Base-by-base conservation (phyloP, 2,888 invertebrate species). In the Aricia artaxerxes region DNA sequence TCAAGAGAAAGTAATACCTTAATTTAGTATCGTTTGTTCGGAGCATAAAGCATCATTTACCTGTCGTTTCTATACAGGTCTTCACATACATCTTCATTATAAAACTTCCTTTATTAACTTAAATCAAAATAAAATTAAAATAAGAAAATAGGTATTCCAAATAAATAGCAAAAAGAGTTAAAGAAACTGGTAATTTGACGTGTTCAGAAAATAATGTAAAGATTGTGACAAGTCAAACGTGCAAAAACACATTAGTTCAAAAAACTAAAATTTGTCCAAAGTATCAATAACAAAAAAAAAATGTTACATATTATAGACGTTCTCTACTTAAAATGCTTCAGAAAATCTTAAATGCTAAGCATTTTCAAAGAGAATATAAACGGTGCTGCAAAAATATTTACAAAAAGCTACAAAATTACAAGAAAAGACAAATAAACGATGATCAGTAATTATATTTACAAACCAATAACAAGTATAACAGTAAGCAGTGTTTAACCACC, bases 371-470 rank as follows among this genome's bases (percentile, higher is more conserved):
- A 75, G 11, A 49, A 49, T 5, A 24, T 13, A 49, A 1, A 24
- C 9, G 0, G 73, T 75, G 24, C 11, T 53, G 5, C 5, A 49
- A 44, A 49, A 9, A 13, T 13, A 1, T 49, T 5, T 16, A 75
- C 1, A 75, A 73, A 24, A 75, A 49, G 11, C 24, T 75, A 75
- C 69, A 69, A 69, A 75, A 75, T 75, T 44, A 75, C 75, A 76
- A 76, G 57, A 53, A 53, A 76, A 76, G 76, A 76, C 49, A 76
- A 76, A 57, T 57, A 57, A 35, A 76, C 24, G 76, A 76, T 53
- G 35, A 76, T 6, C 13, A 57, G 53, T 57, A 76, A 35, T 57
- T 76, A 76, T 76, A 76, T 76, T 76, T 76, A 76, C 76, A 76
- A 76, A 57, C 49, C 35, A 76, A 76, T 35, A 76, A 57, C 31